A percentile compares a stretch with the other conserved stretches of the same genome.
Evolutionary conservation across 2,888 invertebrate genomes (phyloP).

Genomic region (Helleia helle): DNA sequence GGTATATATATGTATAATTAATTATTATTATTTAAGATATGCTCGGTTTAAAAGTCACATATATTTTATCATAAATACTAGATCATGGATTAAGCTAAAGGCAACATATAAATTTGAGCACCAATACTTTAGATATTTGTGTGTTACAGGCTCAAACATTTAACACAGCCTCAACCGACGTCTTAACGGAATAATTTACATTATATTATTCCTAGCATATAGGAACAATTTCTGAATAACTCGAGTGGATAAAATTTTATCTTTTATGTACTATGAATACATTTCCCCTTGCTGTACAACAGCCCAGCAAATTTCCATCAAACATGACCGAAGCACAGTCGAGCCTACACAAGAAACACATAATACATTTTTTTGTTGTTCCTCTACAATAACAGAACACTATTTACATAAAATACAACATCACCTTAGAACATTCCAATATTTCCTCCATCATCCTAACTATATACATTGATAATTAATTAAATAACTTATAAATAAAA

Average conservation of each 20-base stretch:
- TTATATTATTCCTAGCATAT: too few species aligned
- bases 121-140: conserved; percentile 10
- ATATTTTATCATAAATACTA: not conserved
- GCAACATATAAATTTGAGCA: conserved; percentile 18
- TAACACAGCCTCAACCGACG: too few species aligned
- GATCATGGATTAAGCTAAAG: conserved; percentile 10
- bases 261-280: too few species aligned
- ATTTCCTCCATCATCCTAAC: conserved; percentile 50
- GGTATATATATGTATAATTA: not conserved
- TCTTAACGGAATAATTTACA: too few species aligned
- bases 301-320: not conserved
- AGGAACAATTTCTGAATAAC: too few species aligned
- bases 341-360: conserved; percentile 16
- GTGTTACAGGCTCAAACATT: too few species aligned
- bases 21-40: not conserved
- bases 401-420: conserved; percentile 58
- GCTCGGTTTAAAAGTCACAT: conserved; percentile 3
- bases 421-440: conserved; percentile 47
- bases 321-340: conserved; percentile 15
- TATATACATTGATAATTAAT: conserved; percentile 53
- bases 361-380: conserved; percentile 51
- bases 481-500: conserved; percentile 69
- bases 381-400: conserved; percentile 57
- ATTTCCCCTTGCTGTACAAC: not conserved
- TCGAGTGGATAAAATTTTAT: too few species aligned